Percentiles rank a stretch among this genome's conserved stretches.
Conservation (phyloP, 2,797 vertebrate species). For the Gobio occitaniae region DNA sequence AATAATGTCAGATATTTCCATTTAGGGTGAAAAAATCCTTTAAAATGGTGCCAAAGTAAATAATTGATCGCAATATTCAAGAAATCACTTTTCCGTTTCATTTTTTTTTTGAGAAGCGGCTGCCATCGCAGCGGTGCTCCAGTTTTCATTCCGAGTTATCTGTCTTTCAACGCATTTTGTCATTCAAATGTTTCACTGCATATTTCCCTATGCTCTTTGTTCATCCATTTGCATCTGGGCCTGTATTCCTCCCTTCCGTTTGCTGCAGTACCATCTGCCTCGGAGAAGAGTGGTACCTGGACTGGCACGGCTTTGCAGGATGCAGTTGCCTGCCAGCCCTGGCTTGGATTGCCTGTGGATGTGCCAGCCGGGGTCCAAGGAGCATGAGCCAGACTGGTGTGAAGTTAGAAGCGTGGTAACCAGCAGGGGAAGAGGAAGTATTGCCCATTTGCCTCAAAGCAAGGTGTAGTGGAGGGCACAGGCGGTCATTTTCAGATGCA, state of each 20-base stretch:
- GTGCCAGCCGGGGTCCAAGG: conserved; percentile 66
- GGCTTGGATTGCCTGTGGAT: conserved; percentile 64
- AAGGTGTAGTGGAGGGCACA: conserved; percentile 43
- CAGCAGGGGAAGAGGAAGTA: conserved; percentile 45
- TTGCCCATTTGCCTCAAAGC: conserved; percentile 34
- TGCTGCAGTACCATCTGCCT: conserved; percentile 73
- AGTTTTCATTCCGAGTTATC: conserved; percentile 38
- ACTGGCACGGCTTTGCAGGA: conserved; percentile 60
- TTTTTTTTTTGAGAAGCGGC: not conserved
- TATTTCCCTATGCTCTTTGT: conserved; percentile 36
- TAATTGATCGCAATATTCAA: conserved; percentile 18
- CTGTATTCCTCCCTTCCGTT: conserved; percentile 8
- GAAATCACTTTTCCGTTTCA: conserved; percentile 27
- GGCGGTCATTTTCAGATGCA: not conserved
- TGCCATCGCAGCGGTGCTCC: not conserved
- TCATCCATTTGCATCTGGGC: conserved; percentile 51
- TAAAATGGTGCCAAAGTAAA: conserved; percentile 28
- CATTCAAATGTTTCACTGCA: conserved; percentile 24
- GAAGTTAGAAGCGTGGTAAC: conserved; percentile 62
- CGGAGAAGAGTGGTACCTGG: conserved; percentile 69
- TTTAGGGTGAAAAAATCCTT: not conserved
- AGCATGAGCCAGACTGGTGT: conserved; percentile 69
- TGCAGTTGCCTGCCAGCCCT: conserved; percentile 70
- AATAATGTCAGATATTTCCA: conserved; percentile 7
- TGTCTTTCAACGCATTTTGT: conserved; percentile 37